Evolutionary conservation across 2,888 invertebrate species (phyloP).

Genomic region (Scaeva pyrastri): DNA sequence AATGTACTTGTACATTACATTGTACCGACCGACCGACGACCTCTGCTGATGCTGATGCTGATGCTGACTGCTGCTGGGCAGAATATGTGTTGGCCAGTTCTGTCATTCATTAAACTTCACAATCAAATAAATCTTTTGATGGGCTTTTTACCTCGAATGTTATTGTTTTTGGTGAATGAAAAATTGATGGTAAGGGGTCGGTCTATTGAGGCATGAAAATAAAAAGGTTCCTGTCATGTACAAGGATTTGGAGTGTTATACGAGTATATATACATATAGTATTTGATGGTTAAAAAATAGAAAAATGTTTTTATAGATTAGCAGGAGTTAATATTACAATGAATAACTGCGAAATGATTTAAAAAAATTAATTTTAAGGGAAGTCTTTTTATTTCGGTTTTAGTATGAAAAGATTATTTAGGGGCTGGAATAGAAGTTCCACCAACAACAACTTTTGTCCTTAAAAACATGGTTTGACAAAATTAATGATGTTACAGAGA

Average conservation of each 20-base stretch:
- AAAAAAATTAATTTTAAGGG: too few species aligned
- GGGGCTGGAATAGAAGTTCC: too few species aligned
- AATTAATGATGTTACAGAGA: too few species aligned
- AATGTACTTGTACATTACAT: too few species aligned
- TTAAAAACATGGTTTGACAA: too few species aligned
- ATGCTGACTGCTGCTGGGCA: constrained; percentile 23
- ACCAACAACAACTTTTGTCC: too few species aligned
- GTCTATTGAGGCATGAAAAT: constrained; percentile 74
- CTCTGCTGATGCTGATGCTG: neutral
- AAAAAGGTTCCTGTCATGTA: constrained; percentile 55
- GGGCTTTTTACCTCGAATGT: constrained; percentile 75
- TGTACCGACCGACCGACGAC: too few species aligned
- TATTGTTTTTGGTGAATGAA: constrained; percentile 73
- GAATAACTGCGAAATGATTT: neutral
- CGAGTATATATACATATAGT: neutral
- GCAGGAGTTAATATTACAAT: neutral
- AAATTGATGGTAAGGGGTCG: constrained; percentile 63
- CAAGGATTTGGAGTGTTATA: constrained; percentile 22
- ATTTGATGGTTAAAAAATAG: neutral
- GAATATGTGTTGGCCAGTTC: constrained; percentile 56
- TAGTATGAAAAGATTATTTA: too few species aligned
- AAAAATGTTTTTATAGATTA: neutral
- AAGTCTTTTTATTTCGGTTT: too few species aligned
- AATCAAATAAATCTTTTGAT: constrained; percentile 76
- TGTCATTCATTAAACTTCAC: constrained; percentile 75